These are phyloP conservation scores for Alosa alosa DNA, from an alignment of 2,113 vertebrate species.

Conservation along the genomic window DNA sequence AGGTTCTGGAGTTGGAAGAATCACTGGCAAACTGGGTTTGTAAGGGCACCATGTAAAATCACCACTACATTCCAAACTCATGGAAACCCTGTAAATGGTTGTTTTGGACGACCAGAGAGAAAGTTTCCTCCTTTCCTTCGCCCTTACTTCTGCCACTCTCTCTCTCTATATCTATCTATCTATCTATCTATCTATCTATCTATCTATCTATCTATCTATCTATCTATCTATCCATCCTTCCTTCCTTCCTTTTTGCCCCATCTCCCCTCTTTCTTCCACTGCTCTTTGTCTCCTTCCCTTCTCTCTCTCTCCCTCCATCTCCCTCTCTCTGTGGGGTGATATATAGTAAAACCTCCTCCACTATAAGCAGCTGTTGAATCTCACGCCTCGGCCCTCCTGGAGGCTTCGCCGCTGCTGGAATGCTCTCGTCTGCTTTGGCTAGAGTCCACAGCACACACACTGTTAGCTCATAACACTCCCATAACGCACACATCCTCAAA, in stretches of 20 bases:
- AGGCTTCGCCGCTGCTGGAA: background rate
- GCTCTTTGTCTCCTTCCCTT: background rate
- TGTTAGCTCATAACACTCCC: constrained; percentile 49
- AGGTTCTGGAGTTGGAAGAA: too few species aligned
- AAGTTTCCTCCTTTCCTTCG: too few species aligned
- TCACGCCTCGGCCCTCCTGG: background rate
- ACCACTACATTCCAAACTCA: too few species aligned
- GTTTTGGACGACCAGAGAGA: too few species aligned
- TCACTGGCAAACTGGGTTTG: too few species aligned
- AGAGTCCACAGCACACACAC: constrained; percentile 34
- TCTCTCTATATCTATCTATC: background rate
- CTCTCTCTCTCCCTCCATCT: background rate
- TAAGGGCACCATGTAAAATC: too few species aligned
- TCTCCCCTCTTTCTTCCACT: background rate
- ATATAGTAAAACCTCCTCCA: background rate
- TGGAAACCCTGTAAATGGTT: too few species aligned
- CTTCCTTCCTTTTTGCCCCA: too few species aligned
- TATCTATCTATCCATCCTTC: background rate
- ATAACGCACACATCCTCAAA: background rate
- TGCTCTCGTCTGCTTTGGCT: constrained; percentile 22
- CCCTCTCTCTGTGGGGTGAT: background rate
- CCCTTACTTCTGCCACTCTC: too few species aligned
- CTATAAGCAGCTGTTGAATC: constrained; percentile 23
- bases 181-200: background rate
- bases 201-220: constrained; percentile 24